Base-by-base conservation (phyloP, 2,888 invertebrate genomes). In the Melieria crassipennis region DNA sequence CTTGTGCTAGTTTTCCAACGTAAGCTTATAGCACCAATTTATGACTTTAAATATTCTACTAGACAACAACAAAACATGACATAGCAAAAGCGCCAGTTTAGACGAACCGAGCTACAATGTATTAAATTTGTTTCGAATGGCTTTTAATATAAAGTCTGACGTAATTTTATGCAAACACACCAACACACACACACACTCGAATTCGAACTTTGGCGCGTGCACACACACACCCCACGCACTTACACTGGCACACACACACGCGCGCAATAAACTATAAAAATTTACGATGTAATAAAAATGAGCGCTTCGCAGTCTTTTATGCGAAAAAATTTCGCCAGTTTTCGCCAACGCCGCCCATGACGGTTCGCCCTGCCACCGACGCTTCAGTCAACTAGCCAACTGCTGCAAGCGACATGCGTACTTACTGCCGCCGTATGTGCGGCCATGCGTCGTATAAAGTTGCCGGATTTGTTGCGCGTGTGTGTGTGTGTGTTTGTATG, bases 281-380 rank as follows among this genome's bases (percentile, higher is more conserved):
- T 82, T 82, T 82, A 81, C 83, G 81, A 82, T 81, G 80, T 79
- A 76, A 82, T 81, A 81, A 81, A 82, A 82, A 78, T 78, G 79
- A 76, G 79, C 79, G 77, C 75, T 78, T 67, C 77, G 75, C 79
- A 82, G 79, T 81, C 76, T 82, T 82, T 82, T 81, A 82, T 79
- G 62, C 7, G 57, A 13, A n/a, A 58, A 47, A 30, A 30, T 42
- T 45, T 43, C 10, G 13, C 16, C 4, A 13, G 10, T n/a, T 42
- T 64, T 43, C 13, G 11, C 13, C 30, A 30, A 43, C 52, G 52
- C 52, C 30, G 30, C 30, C 30, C 30, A 30, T 30, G 30, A 30
- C 30, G 30, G 30, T 30, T 10, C 55, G n/a, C 55, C n/a, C n/a
- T 55, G 3, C 55, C n/a, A 10, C 55, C 10, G 4, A 13, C 55